Evolutionary conservation across 2,113 vertebrate genomes (phyloP), one percentile per base, ranked within the genome.

Genomic region (Dryoscopus gambensis): DNA sequence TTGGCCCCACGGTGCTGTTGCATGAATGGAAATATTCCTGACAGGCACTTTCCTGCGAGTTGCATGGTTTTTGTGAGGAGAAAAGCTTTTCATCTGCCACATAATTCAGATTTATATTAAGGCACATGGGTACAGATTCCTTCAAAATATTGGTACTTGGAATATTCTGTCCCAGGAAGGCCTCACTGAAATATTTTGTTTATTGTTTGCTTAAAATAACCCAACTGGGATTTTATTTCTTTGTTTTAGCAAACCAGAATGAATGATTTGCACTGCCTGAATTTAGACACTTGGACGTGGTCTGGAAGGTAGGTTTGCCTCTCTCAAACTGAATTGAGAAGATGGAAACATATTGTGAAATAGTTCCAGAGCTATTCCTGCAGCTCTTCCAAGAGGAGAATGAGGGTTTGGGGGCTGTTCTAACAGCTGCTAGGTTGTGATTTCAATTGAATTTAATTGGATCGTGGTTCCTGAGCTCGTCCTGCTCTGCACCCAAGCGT

Each of bases 221-320:
- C 40, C 40, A 3, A 46, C 40, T 89, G 90, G 73, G 80, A 30
- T 96, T 92, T 94, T 84, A 47, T 96, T 83, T 90, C 65, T 97
- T 97, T 94, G 70, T 98, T 97, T 57, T 97, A 99, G 99, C 99
- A 99, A 98, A 99, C 98, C 25, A 98, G 99, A 89, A 99, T 98
- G 93, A 99, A 97, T 97, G 99, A 99, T 94, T 97, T 99, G 86
- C 98, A 99, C 97, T 99, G 97, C 96, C 96, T 99, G 73, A 98
- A 99, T 94, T 97, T 99, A 90, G 98, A 99, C 77, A 97, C 98
- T 11, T 99, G 99, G 99, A 98, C 97, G 21, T 99, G 99, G 99
- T 98, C 99, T 96, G 99, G 99, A 98, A 98, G 99, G 99, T 99
- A 98, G 89, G 98, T 96, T 81, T 84, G 23, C 56, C 19, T 59